Evolutionary conservation across 1,140 invertebrate genomes (phyloP).

Genomic region (Triops longicaudatus): DNA sequence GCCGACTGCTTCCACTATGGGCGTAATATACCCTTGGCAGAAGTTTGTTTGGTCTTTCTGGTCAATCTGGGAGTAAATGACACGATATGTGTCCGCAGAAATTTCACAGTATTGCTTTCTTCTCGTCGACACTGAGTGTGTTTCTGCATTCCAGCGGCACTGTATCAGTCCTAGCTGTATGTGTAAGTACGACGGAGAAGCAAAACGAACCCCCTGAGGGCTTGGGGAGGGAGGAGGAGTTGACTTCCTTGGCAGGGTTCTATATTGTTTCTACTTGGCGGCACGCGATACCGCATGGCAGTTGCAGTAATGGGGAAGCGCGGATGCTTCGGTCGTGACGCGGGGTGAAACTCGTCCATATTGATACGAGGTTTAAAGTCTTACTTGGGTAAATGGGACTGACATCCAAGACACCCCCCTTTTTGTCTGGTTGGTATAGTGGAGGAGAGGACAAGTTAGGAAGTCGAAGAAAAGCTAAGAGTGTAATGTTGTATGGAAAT

Average conservation of each 20-base stretch:
- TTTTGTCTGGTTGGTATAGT: background rate
- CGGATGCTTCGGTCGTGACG: background rate
- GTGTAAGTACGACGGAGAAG: no score
- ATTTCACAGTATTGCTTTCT: background rate
- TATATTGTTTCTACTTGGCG: background rate
- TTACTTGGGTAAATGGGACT: background rate
- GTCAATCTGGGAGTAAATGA: background rate
- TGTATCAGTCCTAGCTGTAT: no score
- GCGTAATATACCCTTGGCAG: background rate
- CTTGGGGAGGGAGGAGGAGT: background rate
- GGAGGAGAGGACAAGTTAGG: background rate
- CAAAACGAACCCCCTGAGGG: background rate
- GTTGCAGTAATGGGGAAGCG: background rate
- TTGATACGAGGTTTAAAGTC: conserved; percentile 8
- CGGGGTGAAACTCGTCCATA: background rate
- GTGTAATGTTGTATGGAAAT: background rate
- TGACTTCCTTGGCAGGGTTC: background rate
- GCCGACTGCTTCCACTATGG: background rate
- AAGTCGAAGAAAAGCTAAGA: background rate
- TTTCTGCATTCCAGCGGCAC: no score
- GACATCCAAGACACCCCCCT: background rate
- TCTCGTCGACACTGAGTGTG: no score
- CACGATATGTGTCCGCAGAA: background rate
- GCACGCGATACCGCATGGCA: background rate
- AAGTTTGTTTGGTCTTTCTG: background rate